Conservation (phyloP, 2,797 vertebrate genomes). For the Holocentrus rufus region DNA sequence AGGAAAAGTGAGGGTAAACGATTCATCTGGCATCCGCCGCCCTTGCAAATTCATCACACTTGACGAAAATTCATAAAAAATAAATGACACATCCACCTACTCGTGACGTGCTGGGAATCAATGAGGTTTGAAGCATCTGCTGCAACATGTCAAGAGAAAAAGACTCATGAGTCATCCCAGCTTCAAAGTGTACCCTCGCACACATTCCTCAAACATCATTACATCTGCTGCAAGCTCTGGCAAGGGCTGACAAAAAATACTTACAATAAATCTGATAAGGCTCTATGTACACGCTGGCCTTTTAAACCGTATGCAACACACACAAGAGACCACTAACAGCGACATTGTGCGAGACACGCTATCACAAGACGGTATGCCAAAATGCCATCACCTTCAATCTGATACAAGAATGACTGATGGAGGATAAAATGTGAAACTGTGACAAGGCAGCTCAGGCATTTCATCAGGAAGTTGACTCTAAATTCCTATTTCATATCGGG, state of each 20-base stretch:
- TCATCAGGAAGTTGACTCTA: slow-evolving; percentile 11
- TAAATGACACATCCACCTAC: slow-evolving; percentile 14
- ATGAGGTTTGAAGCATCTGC: slow-evolving; percentile 43
- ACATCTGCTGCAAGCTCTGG: slow-evolving; percentile 53
- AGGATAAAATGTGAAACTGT: not conserved
- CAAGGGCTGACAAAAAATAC: slow-evolving; percentile 27
- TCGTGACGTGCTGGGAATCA: slow-evolving; percentile 32
- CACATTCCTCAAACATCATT: slow-evolving; percentile 40
- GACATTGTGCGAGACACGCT: not conserved
- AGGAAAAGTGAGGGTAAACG: not conserved
- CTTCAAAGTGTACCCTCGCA: slow-evolving; percentile 14
- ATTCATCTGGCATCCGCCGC: slow-evolving; percentile 18
- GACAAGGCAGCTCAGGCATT: slow-evolving; percentile 6
- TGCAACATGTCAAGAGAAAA: slow-evolving; percentile 49
- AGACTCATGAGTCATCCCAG: slow-evolving; percentile 38
- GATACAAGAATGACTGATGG: slow-evolving; percentile 15
- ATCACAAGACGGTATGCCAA: not conserved
- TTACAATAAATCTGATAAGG: slow-evolving; percentile 4
- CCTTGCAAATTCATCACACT: not conserved
- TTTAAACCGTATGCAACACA: not conserved
- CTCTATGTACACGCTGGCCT: slow-evolving; percentile 1
- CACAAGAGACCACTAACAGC: not conserved
- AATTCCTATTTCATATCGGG: not conserved
- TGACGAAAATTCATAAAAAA: slow-evolving; percentile 20
- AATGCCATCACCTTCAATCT: slow-evolving; percentile 4